Evolutionary conservation across 2,113 vertebrate genomes (phyloP).

Genomic region (Serinus canaria): DNA sequence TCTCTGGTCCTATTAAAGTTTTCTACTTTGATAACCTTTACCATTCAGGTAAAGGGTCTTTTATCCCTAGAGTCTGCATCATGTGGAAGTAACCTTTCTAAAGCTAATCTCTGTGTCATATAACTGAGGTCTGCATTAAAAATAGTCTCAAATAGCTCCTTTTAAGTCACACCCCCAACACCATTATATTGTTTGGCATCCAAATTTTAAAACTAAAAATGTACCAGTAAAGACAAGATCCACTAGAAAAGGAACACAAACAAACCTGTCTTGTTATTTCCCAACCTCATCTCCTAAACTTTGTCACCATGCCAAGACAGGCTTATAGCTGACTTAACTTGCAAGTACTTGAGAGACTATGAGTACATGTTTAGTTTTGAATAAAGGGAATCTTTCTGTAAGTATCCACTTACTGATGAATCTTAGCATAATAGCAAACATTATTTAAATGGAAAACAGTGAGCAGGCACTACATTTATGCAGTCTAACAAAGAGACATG

Average conservation of each 20-base stretch:
- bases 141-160: background rate
- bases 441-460: background rate
- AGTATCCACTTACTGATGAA: background rate
- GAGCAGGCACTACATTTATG: background rate
- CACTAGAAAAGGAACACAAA: background rate
- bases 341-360: background rate
- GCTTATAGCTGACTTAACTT: background rate
- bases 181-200: background rate
- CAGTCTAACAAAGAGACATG: background rate
- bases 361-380: background rate
- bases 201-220: background rate
- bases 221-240: background rate
- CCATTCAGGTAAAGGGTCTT: background rate
- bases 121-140: background rate
- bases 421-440: background rate
- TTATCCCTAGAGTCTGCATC: background rate
- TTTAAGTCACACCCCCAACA: background rate
- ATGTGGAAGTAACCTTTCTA: background rate
- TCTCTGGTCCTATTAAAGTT: background rate
- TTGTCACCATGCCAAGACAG: background rate
- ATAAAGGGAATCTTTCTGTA: background rate
- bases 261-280: background rate
- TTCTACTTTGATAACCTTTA: background rate
- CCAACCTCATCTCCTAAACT: background rate
- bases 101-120: background rate